These are phyloP conservation scores for Pionites leucogaster DNA, from an alignment of 2,113 vertebrate species.

Conservation along the genomic window DNA sequence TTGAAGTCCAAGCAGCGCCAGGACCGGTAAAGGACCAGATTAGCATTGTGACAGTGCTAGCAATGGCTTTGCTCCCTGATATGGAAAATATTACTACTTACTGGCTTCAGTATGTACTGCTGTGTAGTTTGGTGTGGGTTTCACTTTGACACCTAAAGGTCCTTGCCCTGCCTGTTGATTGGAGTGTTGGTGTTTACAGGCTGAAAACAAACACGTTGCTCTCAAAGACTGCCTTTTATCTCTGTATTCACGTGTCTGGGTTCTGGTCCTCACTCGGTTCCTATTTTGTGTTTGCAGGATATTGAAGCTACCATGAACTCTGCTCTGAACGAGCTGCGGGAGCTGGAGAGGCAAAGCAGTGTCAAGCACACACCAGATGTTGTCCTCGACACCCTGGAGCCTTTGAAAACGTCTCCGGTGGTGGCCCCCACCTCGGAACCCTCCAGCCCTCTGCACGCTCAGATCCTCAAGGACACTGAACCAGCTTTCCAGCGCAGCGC, in stretches of 20 bases:
- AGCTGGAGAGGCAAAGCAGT: constrained; percentile 90
- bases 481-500: constrained; percentile 91
- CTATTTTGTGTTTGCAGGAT: constrained; percentile 78
- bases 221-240: not conserved
- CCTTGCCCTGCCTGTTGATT: rapidly evolving
- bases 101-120: rapidly evolving
- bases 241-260: not conserved
- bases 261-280: not conserved
- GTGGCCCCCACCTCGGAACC: constrained; percentile 89
- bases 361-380: constrained; percentile 93
- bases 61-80: not conserved
- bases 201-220: not conserved
- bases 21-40: not conserved
- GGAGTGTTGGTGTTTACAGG: not conserved
- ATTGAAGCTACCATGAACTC: constrained; percentile 92
- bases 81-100: not conserved
- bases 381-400: constrained; percentile 97
- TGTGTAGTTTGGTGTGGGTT: rapidly evolving
- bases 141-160: not conserved
- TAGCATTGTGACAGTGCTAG: not conserved
- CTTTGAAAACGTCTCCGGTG: constrained; percentile 84
- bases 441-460: constrained; percentile 94
- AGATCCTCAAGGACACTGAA: constrained; percentile 86
- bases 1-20: not conserved
- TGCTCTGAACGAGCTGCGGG: constrained; percentile 89